Conservation (phyloP, 2,797 vertebrate genomes). For the Phoebastria nigripes region DNA sequence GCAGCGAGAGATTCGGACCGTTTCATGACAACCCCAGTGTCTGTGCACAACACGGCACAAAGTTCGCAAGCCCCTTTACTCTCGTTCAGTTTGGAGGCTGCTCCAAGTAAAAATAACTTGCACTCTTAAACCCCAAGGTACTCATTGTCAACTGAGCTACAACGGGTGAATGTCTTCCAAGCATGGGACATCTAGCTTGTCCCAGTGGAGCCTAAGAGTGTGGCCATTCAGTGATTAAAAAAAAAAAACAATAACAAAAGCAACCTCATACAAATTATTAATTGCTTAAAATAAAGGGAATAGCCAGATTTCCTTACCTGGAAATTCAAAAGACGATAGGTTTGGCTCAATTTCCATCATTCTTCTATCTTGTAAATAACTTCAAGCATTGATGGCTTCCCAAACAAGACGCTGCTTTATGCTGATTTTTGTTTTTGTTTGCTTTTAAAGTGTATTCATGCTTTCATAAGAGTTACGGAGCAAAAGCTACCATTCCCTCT, state of each 20-base stretch:
- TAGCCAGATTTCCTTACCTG: constrained; percentile 65
- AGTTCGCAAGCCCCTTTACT: not conserved
- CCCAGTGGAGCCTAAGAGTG: not conserved
- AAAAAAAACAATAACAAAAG: not conserved
- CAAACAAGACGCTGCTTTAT: constrained; percentile 55
- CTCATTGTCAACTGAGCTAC: not conserved
- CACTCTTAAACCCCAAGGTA: not conserved
- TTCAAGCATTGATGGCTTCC: constrained; percentile 64
- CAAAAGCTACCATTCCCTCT: constrained; percentile 16
- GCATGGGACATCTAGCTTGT: not conserved
- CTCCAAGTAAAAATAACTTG: constrained; percentile 20
- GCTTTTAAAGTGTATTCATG: constrained; percentile 47
- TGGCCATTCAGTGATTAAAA: not conserved
- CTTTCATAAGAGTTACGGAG: constrained; percentile 36
- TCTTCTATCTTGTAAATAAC: constrained; percentile 68
- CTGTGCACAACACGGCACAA: not conserved
- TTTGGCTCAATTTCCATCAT: constrained; percentile 69
- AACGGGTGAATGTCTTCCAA: not conserved
- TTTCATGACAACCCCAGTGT: not conserved
- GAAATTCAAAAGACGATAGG: constrained; percentile 56
- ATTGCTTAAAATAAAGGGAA: constrained; percentile 59
- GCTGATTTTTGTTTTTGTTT: constrained; percentile 47
- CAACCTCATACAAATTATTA: constrained; percentile 2
- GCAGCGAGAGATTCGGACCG: not conserved
- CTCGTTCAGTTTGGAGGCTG: constrained; percentile 4